Conservation (phyloP, 2,113 vertebrate species). For the Struthio camelus region DNA sequence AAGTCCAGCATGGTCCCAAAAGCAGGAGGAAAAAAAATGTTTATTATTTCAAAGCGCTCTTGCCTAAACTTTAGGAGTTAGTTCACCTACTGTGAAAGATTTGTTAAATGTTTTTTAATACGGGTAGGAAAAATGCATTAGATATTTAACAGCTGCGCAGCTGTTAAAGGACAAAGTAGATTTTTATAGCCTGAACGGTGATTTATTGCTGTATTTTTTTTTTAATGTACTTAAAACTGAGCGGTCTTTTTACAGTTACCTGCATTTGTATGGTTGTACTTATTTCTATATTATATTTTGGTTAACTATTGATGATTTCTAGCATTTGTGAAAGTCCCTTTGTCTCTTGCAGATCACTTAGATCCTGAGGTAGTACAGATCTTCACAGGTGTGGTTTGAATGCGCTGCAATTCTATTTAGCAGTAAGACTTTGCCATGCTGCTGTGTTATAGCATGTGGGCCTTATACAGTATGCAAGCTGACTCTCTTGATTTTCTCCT, state of each 20-base stretch:
- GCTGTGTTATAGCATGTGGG: background rate
- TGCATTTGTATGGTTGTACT: accelerated
- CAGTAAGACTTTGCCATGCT: background rate
- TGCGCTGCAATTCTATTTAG: background rate
- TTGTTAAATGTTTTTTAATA: background rate
- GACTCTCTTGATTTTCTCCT: background rate
- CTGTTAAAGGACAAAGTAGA: background rate
- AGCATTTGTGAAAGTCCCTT: background rate
- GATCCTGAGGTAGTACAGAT: background rate
- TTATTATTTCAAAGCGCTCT: background rate
- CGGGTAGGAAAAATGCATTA: background rate
- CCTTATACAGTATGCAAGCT: background rate
- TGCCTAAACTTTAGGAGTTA: background rate
- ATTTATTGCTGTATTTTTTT: background rate
- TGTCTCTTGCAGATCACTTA: background rate
- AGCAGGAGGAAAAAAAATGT: background rate
- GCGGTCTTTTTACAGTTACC: background rate
- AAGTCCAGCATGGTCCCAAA: background rate
- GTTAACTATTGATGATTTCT: background rate
- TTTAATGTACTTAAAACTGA: background rate
- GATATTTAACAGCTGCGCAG: background rate
- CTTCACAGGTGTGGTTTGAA: background rate
- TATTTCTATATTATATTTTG: background rate
- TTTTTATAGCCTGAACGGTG: background rate
- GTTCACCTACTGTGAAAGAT: background rate